Base-by-base conservation (phyloP, 1,140 invertebrate species). In the Brachionus calyciflorus region DNA sequence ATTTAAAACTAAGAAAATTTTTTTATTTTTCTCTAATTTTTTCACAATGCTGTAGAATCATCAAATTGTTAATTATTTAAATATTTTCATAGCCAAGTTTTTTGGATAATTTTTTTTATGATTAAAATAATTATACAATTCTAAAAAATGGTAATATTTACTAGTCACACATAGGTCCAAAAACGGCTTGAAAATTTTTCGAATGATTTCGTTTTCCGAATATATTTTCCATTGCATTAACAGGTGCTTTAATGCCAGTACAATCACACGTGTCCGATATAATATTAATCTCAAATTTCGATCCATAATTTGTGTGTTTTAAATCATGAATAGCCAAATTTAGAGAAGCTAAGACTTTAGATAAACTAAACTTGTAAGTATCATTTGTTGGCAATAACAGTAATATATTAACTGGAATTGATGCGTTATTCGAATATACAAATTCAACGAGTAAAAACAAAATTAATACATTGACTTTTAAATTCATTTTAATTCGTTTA, bases 121-220 rank as follows among this genome's bases (percentile, higher is more conserved):
- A n/a, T n/a, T n/a, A n/a, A n/a, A n/a, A n/a, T n/a, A n/a, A n/a
- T n/a, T n/a, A n/a, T n/a, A n/a, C n/a, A n/a, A n/a, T n/a, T n/a
- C n/a, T n/a, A n/a, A n/a, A n/a, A n/a, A n/a, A n/a, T n/a, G n/a
- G n/a, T 48, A 24, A 26, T n/a, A 24, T 2, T 73, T 55, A 73
- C 69, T 73, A 73, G 46, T 73, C 69, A 41, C 69, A 73, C 69
- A 73, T 73, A 9, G 69, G 69, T 14, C 69, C 69, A 24, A 73
- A 73, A 21, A 73, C 51, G 19, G 69, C 69, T 28, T 73, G 69
- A 55, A 73, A 73, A 19, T 51, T 19, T 21, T 73, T 73, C 1
- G 69, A 40, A 37, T 73, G 69, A 33, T 73, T 73, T 17, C 69
- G 69, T 21, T 73, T 73, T n/a, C 69, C 46, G 21, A 51, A 73